Percentiles rank a stretch among this genome's conserved stretches.
Evolutionary conservation across 2,888 invertebrate genomes (phyloP).

Genomic region (Antheraea yamamai): DNA sequence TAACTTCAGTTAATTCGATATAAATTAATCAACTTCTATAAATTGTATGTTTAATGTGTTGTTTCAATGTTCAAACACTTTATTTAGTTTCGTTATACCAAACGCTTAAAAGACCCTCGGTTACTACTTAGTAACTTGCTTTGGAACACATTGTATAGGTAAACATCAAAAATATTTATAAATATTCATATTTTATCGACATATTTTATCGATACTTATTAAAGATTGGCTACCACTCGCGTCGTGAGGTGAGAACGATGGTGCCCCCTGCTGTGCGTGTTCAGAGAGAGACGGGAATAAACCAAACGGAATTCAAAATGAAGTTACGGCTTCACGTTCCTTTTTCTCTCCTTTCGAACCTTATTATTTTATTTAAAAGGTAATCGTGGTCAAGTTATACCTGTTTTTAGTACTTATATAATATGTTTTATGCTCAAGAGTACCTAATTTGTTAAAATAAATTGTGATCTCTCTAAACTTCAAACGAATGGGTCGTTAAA

Average conservation of each 20-base stretch:
- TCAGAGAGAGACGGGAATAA: constrained; percentile 74
- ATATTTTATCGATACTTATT: constrained; percentile 82
- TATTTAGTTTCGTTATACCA: neutral
- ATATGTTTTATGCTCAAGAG: constrained; percentile 41
- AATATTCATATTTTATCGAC: constrained; percentile 80
- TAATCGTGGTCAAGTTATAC: constrained; percentile 59
- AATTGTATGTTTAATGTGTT: no score
- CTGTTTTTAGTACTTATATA: constrained; percentile 48
- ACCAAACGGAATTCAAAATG: constrained; percentile 78
- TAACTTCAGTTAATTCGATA: constrained; percentile 9
- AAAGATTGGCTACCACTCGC: constrained; percentile 81
- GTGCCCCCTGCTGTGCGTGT: constrained; percentile 77
- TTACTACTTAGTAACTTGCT: neutral
- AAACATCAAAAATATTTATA: constrained; percentile 78
- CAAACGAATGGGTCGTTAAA: constrained; percentile 33
- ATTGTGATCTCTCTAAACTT: constrained; percentile 38
- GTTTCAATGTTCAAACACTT: neutral
- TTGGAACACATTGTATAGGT: constrained; percentile 32
- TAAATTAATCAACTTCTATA: constrained; percentile 36
- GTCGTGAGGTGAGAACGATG: constrained; percentile 82
- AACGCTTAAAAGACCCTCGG: neutral
- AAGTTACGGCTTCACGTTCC: constrained; percentile 75
- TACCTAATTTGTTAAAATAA: constrained; percentile 41
- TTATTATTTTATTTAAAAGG: constrained; percentile 71
- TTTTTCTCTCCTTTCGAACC: constrained; percentile 61